Evolutionary conservation across 2,888 invertebrate species (phyloP), one percentile per base, ranked within the genome.

Genomic region (Orthosia gracilis): DNA sequence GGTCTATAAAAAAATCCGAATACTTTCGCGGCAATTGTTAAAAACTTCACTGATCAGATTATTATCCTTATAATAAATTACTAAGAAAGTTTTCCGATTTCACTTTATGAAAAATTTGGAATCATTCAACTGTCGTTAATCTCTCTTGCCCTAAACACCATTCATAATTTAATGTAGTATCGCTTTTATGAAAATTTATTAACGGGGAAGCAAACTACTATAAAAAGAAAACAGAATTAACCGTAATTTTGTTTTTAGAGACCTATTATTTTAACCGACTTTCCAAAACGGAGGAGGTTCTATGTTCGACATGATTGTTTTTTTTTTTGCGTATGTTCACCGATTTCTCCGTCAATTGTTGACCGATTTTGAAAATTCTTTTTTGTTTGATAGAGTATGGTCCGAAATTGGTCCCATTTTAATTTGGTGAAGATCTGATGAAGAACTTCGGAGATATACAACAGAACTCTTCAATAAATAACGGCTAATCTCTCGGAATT

Each of bases 61-160:
- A 72, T 61, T 73, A 64, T 69, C 66, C 49, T 67, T 63, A 26
- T 76, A 54, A 67, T 69, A 73, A 69, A 78, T 67, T 67, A 71
- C 58, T 55, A 67, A 69, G 23, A 75, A 84, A 73, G 63, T 66
- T 71, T 71, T 47, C 13, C 17, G 45, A 73, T 61, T 78, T 12
- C 21, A 78, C 65, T 83, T 72, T 69, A 72, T 55, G 69, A 78
- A 78, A 82, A 61, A 75, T 62, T 65, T 58, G 23, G 15, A 66
- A 54, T 12, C 55, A 50, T 73, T 72, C 57, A 49, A 15, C 58
- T 67, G 69, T 62, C 54, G 57, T 61, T 77, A 40, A 62, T 62
- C 9, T 57, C 55, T 58, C 4, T 62, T 75, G 63, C 59, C 63
- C n/a, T 49, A 71, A 47, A 74, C 68, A 65, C 47, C n/a, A 68